Percentiles rank a stretch among this genome's conserved stretches.
Conservation (phyloP, 2,888 invertebrate species). For the Agrochola lychnidis region DNA sequence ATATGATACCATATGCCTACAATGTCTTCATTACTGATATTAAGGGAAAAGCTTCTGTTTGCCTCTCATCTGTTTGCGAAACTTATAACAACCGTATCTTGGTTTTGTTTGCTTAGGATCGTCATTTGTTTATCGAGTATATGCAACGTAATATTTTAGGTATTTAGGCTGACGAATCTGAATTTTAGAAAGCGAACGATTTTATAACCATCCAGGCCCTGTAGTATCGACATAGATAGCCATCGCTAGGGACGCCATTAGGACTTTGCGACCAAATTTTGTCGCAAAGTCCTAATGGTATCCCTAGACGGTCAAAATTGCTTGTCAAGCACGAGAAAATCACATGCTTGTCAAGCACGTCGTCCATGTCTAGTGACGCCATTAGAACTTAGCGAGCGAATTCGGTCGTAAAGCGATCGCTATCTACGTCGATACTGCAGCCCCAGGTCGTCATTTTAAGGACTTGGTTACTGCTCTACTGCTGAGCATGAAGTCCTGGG, state of each 20-base stretch:
- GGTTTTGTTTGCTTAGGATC: conserved; percentile 39
- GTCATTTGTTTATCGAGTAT: conserved; percentile 40
- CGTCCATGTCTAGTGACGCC: no score
- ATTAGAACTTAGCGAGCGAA: no score
- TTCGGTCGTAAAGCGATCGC: no score
- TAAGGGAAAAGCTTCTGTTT: conserved; percentile 17
- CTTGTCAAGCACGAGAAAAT: no score
- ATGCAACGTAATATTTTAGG: neutral
- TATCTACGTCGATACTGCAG: no score
- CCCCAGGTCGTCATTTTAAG: neutral
- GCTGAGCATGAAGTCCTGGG: no score
- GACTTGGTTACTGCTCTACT: neutral
- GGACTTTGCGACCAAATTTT: no score
- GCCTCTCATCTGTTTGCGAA: conserved; percentile 29
- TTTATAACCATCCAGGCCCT: neutral
- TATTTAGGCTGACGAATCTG: neutral
- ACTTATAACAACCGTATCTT: conserved; percentile 35
- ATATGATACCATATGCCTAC: conserved; percentile 9
- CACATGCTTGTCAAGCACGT: no score
- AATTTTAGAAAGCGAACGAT: neutral
- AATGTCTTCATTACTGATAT: conserved; percentile 33
- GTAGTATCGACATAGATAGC: no score
- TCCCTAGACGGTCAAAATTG: no score
- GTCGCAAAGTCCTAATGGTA: no score
- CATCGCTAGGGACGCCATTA: no score